phyloP scores from a whole-genome alignment of 2,113 vertebrate species.

The Lepisosteus oculatus region DNA sequence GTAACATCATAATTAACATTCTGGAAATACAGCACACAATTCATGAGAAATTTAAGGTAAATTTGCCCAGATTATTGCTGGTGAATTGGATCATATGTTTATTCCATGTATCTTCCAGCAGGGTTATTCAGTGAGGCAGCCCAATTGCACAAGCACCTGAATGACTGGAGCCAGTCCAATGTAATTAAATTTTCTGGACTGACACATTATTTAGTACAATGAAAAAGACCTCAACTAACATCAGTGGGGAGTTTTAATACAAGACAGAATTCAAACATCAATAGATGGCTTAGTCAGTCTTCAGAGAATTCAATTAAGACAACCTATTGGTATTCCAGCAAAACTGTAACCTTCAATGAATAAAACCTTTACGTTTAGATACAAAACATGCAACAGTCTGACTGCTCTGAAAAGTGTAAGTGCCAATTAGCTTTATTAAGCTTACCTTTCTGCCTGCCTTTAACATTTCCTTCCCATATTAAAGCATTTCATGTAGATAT shows the following conservation, averaged over 20 bases:
- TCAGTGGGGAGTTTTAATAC: neutral
- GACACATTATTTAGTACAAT: constrained; percentile 1
- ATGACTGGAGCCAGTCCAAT: constrained; percentile 6
- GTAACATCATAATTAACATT: constrained; percentile 48
- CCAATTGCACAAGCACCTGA: neutral
- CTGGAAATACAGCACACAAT: constrained; percentile 41
- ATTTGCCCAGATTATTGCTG: constrained; percentile 55
- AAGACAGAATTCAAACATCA: neutral
- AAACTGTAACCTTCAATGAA: neutral
- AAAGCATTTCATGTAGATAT: too few species aligned
- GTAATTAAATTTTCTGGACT: constrained; percentile 8
- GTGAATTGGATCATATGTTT: constrained; percentile 53
- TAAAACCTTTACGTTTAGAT: neutral
- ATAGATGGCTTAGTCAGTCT: neutral
- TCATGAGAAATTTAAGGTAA: constrained; percentile 47
- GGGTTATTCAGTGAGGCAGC: neutral
- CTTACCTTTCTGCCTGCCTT: too few species aligned
- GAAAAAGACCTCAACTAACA: neutral
- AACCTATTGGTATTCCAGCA: neutral
- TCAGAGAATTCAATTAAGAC: constrained; percentile 4
- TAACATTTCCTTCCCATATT: too few species aligned
- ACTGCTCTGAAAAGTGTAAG: too few species aligned
- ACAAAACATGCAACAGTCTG: too few species aligned
- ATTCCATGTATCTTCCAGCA: neutral
- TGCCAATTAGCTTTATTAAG: too few species aligned